A percentile compares a stretch with the other conserved stretches of the same genome.
phyloP scores from a whole-genome alignment of 2,888 invertebrate species.

The Drosophila subsilvestris region DNA sequence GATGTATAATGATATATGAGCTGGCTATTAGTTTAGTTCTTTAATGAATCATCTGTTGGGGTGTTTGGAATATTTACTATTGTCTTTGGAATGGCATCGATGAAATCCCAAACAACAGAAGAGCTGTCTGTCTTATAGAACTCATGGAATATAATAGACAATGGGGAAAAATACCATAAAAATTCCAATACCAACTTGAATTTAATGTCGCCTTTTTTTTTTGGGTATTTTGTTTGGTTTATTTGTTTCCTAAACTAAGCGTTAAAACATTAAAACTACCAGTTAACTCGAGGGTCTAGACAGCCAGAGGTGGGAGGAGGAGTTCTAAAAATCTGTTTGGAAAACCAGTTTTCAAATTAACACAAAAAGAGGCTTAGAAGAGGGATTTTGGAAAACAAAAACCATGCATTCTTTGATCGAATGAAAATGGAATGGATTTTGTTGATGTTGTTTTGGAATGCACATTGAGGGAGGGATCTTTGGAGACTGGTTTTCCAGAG shows the following conservation, averaged over 20 bases:
- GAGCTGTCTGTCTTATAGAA: constrained; percentile 38
- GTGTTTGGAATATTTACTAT: constrained; percentile 33
- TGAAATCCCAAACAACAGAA: constrained; percentile 30
- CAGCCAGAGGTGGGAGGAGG: constrained; percentile 17
- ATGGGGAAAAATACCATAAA: constrained; percentile 46
- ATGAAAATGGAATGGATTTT: constrained; percentile 29
- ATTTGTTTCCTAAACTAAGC: constrained; percentile 38
- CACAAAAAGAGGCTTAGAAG: constrained; percentile 18
- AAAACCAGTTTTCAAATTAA: constrained; percentile 40
- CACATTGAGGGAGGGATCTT: constrained; percentile 15
- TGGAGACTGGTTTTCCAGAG: constrained; percentile 28
- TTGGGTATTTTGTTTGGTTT: constrained; percentile 13
- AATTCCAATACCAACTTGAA: constrained; percentile 56
- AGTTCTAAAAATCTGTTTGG: constrained; percentile 30
- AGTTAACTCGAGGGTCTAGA: constrained; percentile 31
- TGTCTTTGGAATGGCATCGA: constrained; percentile 25
- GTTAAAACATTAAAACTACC: constrained; percentile 44
- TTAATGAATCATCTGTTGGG: constrained; percentile 61
- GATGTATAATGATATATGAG: constrained; percentile 57
- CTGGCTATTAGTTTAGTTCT: constrained; percentile 57
- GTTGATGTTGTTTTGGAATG: constrained; percentile 13
- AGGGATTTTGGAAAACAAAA: constrained; percentile 37
- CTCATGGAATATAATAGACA: constrained; percentile 11
- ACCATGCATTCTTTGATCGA: constrained; percentile 36
- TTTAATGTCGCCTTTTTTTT: constrained; percentile 33